Percentiles rank a stretch among this genome's conserved stretches.
These are phyloP conservation scores for Oscheius sp. DNA, from an alignment of 2,888 invertebrate species.

Conservation along the genomic window DNA sequence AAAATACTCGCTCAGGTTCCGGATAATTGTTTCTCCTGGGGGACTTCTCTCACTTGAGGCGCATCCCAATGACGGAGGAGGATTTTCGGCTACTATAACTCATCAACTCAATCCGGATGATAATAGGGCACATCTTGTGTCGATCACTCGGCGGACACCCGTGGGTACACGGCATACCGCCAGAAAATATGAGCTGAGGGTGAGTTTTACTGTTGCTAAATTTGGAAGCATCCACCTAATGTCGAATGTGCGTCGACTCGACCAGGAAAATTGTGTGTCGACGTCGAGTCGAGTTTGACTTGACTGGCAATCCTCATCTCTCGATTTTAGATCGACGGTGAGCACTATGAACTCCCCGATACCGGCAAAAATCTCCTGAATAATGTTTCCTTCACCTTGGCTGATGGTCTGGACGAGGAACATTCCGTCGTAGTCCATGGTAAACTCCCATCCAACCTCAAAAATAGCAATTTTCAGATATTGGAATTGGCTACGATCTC, in stretches of 20 bases:
- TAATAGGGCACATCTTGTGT: conserved; percentile 51
- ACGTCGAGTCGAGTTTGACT: too few species aligned
- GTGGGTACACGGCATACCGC: conserved; percentile 52
- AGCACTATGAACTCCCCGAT: conserved; percentile 47
- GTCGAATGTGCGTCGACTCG: too few species aligned
- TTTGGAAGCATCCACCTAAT: too few species aligned
- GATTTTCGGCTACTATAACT: conserved; percentile 31
- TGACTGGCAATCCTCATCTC: too few species aligned
- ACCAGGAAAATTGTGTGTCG: too few species aligned
- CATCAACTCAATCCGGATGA: conserved; percentile 43
- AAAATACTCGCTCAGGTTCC: conserved; percentile 50
- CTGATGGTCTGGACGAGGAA: conserved; percentile 41
- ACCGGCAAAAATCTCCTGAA: conserved; percentile 48
- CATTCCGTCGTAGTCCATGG: conserved; percentile 49
- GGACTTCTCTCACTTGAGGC: conserved; percentile 45
- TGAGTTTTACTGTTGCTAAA: conserved; percentile 32
- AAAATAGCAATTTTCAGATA: conserved; percentile 37
- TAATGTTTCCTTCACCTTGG: conserved; percentile 46
- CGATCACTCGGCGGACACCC: conserved; percentile 48
- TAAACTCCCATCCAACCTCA: too few species aligned
- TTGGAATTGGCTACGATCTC: conserved; percentile 52
- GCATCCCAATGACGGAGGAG: conserved; percentile 43
- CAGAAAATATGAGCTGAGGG: conserved; percentile 51
- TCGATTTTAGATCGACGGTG: conserved; percentile 56
- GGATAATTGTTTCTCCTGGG: conserved; percentile 44